Evolutionary conservation across 2,888 invertebrate species (phyloP), one percentile per base, ranked within the genome.

Genomic region (Meiosimyza platycephala): DNA sequence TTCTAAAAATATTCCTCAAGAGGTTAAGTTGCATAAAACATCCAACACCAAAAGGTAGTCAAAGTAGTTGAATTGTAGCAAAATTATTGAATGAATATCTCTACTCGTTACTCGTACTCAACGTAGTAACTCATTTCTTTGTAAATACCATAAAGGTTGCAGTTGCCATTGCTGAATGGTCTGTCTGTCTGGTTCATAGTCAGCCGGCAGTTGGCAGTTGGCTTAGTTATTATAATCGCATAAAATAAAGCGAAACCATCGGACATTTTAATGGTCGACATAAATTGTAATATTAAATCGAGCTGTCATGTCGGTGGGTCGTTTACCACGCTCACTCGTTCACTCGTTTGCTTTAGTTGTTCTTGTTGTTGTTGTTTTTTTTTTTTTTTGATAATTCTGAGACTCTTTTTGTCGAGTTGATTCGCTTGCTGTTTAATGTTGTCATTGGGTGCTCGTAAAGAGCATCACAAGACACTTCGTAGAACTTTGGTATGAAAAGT

Each of bases 221-320:
- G 71, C 65, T 62, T 74, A 75, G 79, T 79, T 79, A 79, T 79
- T 79, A 79, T 79, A 80, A 80, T 80, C 80, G 75, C 78, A 79
- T 80, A 80, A 80, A 78, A 78, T 78, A 80, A 78, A 78, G 79
- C 79, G 77, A 77, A 79, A 76, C 76, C 80, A 80, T 80, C 80
- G 77, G 80, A 81, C 80, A 78, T 79, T 81, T 81, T 81, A 81
- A 81, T 81, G 79, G 80, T 79, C 79, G 79, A 81, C 80, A 81
- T 81, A 81, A 81, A 81, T 81, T 81, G 80, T 80, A 80, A 81
- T 81, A 80, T 80, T 80, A 81, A 81, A 80, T 80, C 80, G 80
- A 80, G 78, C 78, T 78, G 78, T 77, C 78, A 78, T 78, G 77
- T 78, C 76, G 78, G 74, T 75, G 75, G 74, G 75, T 76, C 75